A percentile compares a stretch with the other conserved stretches of the same genome.
Conservation (phyloP, 1,140 invertebrate genomes). For the Manduca sexta region DNA sequence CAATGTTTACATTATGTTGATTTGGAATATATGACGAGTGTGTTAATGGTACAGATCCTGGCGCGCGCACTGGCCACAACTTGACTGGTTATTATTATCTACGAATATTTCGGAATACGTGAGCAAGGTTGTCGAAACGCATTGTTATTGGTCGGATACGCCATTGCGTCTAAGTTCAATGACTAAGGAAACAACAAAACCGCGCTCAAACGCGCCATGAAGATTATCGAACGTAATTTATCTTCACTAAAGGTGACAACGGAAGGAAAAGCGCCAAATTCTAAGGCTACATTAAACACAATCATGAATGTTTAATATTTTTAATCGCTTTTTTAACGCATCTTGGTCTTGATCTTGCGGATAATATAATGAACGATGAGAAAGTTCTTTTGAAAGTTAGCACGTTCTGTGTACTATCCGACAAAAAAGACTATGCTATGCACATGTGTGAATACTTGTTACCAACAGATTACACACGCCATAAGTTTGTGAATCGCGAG, state of each 20-base stretch:
- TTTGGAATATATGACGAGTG: conserved; percentile 6
- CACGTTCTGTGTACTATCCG: neutral
- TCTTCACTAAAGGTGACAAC: neutral
- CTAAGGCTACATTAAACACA: neutral
- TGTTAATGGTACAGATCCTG: neutral
- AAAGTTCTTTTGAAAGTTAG: conserved; percentile 1
- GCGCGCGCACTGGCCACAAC: neutral
- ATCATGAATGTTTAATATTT: neutral
- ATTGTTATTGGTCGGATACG: conserved; percentile 6
- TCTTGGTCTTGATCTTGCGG: neutral
- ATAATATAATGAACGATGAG: neutral
- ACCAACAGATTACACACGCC: no score
- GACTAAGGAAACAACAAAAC: neutral
- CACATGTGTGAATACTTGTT: no score
- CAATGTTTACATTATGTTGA: conserved; percentile 3
- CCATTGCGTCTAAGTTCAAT: conserved; percentile 6
- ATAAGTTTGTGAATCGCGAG: no score
- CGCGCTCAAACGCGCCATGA: neutral
- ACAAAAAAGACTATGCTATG: no score
- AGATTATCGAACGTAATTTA: neutral
- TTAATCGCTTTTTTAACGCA: neutral
- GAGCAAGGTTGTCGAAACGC: conserved; percentile 8
- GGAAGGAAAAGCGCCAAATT: conserved; percentile 1
- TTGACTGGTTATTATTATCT: conserved; percentile 6
- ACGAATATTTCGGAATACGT: conserved; percentile 9